Evolutionary conservation across 2,888 invertebrate genomes (phyloP).

Genomic region (Bembecia ichneumoniformis): DNA sequence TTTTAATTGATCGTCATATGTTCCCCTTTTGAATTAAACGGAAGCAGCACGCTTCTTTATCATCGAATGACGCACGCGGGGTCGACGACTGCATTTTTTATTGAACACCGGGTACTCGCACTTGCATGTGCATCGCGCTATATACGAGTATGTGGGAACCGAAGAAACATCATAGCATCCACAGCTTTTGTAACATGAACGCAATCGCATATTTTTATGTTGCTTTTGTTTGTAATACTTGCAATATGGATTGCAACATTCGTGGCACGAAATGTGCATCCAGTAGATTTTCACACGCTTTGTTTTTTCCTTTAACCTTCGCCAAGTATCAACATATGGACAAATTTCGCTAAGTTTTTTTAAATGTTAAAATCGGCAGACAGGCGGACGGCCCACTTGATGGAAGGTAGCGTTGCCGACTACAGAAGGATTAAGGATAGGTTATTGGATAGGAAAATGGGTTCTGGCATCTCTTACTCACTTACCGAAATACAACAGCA

Average conservation of each 20-base stretch:
- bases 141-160: constrained; percentile 48
- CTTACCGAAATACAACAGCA: no score
- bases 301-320: background rate
- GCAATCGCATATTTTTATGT: constrained; percentile 25
- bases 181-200: constrained; percentile 32
- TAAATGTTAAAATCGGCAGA: no score
- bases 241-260: background rate
- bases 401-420: no score
- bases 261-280: background rate
- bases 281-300: background rate
- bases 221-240: constrained; percentile 16
- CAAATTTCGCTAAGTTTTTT: no score
- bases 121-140: constrained; percentile 34
- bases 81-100: constrained; percentile 64
- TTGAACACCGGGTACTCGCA: constrained; percentile 23
- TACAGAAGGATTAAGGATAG: no score
- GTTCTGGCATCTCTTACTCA: no score
- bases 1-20: constrained; percentile 69
- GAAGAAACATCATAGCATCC: background rate
- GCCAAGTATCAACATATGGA: background rate
- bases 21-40: constrained; percentile 36
- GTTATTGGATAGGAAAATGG: no score
- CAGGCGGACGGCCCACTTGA: no score
- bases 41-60: constrained; percentile 44
- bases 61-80: constrained; percentile 52